Conservation (phyloP, 2,113 vertebrate genomes). For the Trematomus loennbergii region DNA sequence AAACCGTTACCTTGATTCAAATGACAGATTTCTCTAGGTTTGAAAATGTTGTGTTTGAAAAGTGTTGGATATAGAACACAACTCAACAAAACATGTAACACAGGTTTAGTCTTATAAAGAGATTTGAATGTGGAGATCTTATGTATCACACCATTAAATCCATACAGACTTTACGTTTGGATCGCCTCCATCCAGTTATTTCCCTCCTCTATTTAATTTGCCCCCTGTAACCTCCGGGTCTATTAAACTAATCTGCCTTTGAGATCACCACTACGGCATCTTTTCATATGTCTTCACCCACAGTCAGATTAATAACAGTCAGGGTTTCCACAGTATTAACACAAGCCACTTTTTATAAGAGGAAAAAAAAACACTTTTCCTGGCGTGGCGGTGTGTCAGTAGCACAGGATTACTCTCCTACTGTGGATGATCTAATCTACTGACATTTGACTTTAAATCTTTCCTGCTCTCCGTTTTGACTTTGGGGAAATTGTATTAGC, state of each 20-base stretch:
- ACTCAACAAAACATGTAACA: too few relatives aligned
- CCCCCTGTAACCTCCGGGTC: conserved; percentile 29
- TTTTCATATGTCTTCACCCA: conserved; percentile 45
- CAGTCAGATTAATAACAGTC: conserved; percentile 42
- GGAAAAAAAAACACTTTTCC: background rate
- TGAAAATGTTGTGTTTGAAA: too few relatives aligned
- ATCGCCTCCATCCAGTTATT: background rate
- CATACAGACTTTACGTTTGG: background rate
- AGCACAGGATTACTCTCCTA: conserved; percentile 35
- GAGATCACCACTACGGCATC: conserved; percentile 55
- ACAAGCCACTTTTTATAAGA: conserved; percentile 49
- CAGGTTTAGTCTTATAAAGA: too few relatives aligned
- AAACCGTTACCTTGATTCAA: too few relatives aligned
- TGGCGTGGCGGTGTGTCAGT: conserved; percentile 5
- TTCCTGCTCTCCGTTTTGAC: background rate
- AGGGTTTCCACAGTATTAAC: conserved; percentile 59
- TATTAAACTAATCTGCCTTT: conserved; percentile 46
- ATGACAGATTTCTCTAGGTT: too few relatives aligned
- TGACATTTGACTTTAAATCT: conserved; percentile 8
- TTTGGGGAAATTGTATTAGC: conserved; percentile 6
- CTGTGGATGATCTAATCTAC: conserved; percentile 22
- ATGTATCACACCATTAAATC: background rate
- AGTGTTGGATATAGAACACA: too few relatives aligned
- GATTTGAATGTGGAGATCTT: too few relatives aligned
- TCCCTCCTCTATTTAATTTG: conserved; percentile 34